Conservation (phyloP, 53 echinoderm and acorn worm genomes). For the Echinarachnius parma region DNA sequence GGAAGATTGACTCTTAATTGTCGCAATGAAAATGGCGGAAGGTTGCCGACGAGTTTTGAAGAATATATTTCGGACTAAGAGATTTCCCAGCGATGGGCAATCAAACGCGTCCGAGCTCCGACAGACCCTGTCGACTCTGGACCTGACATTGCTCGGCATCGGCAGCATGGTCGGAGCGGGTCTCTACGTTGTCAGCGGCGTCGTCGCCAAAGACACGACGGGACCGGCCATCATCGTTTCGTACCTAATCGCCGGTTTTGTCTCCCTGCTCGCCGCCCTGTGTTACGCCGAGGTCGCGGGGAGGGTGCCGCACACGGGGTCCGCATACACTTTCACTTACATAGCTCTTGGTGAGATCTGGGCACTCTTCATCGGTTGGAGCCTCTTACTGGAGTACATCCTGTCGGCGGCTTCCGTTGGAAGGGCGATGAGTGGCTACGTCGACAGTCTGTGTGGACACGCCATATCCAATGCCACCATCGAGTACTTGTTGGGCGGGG, state of each 20-base stretch:
- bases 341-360: constrained; percentile 67
- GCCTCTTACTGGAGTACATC: constrained; percentile 66
- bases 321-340: constrained; percentile 73
- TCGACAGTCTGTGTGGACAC: constrained; percentile 53
- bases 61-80: neutral
- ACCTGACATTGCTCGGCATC: constrained; percentile 64
- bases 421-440: constrained; percentile 59
- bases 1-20: too few relatives aligned
- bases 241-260: constrained; percentile 62
- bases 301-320: constrained; percentile 68
- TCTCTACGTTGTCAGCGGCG: constrained; percentile 72
- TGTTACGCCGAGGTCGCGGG: constrained; percentile 75
- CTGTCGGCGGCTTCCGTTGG: constrained; percentile 54
- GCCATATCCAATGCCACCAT: constrained; percentile 60
- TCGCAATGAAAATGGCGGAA: too few relatives aligned
- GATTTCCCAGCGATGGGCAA: neutral
- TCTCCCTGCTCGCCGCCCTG: constrained; percentile 58
- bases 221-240: constrained; percentile 74
- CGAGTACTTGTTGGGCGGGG: constrained; percentile 53
- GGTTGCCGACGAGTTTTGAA: neutral
- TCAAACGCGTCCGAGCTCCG: constrained; percentile 26
- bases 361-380: constrained; percentile 85
- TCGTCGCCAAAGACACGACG: constrained; percentile 65
- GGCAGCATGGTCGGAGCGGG: constrained; percentile 76
- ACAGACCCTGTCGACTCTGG: constrained; percentile 59